phyloP scores from a whole-genome alignment of 37 sponge, comb jelly and placozoan genomes.

The Axinella damicornis region DNA sequence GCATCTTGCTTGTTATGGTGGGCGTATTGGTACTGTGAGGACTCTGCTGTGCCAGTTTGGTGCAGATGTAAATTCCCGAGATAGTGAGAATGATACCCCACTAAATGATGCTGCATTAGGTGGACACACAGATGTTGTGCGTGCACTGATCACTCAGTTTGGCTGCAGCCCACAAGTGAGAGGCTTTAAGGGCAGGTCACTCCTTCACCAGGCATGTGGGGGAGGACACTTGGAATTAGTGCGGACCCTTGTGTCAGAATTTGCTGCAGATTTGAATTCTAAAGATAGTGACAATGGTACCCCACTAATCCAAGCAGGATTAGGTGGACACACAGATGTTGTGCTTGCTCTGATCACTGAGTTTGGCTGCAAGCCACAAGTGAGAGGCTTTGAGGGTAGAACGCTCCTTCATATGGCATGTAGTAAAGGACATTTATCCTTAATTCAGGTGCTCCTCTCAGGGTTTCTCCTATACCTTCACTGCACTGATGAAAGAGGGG shows the following conservation, averaged over 20 bases:
- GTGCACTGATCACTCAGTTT: too few relatives aligned
- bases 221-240: not conserved
- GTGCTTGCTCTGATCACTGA: constrained; percentile 19
- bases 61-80: not conserved
- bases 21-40: not conserved
- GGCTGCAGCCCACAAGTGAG: too few relatives aligned
- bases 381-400: constrained; percentile 1
- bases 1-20: not conserved
- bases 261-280: not conserved
- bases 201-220: constrained; percentile 16
- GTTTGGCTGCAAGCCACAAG: constrained; percentile 27
- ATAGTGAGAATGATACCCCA: constrained; percentile 8
- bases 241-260: not conserved
- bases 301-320: constrained; percentile 8
- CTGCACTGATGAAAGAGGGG: not conserved
- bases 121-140: constrained; percentile 6
- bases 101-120: constrained; percentile 6
- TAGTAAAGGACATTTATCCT: not conserved
- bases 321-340: constrained; percentile 8
- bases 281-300: not conserved
- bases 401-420: constrained; percentile 18
- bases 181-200: not conserved
- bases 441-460: not conserved
- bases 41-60: not conserved
- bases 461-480: not conserved